phyloP scores from a whole-genome alignment of 1,140 invertebrate genomes.

The Stenopsyche tienmushanensis region DNA sequence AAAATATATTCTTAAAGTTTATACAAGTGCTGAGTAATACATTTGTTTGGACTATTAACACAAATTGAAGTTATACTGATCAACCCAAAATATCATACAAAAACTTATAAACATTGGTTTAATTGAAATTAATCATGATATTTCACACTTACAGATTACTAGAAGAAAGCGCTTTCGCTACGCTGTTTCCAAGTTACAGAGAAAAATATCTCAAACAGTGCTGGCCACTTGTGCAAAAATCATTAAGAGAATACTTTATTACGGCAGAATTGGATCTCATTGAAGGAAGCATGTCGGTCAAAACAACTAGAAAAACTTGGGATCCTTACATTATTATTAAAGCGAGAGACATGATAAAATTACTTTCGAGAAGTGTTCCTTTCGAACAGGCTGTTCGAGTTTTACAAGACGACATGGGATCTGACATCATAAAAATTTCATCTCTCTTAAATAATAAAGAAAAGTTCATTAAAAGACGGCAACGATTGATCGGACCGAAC shows the following conservation, averaged over 20 bases:
- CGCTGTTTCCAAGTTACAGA: conserved; percentile 79
- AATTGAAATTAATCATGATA: background rate
- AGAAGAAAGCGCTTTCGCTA: conserved; percentile 72
- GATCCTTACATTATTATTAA: conserved; percentile 98
- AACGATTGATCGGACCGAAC: conserved; percentile 94
- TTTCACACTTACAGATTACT: conserved; percentile 45
- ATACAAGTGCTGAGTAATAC: too few species aligned
- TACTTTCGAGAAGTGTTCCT: conserved; percentile 94
- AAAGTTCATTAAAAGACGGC: conserved; percentile 93
- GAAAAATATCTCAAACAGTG: conserved; percentile 96
- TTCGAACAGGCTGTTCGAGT: conserved; percentile 90
- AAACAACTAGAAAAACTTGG: conserved; percentile 96
- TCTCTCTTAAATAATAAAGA: conserved; percentile 89
- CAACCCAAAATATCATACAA: too few species aligned
- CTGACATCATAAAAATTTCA: conserved; percentile 97
- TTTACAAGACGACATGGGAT: conserved; percentile 86
- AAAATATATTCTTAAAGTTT: background rate
- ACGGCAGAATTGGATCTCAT: conserved; percentile 92
- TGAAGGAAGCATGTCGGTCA: conserved; percentile 94
- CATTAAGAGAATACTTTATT: conserved; percentile 73
- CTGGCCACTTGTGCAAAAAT: conserved; percentile 93
- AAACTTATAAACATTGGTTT: too few species aligned
- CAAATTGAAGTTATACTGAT: too few species aligned
- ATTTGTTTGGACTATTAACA: too few species aligned
- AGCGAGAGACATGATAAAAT: conserved; percentile 93